Conservation (phyloP, 30 jellyfish, hydroid and myxozoan genomes). For the Catostylus mosaicus region DNA sequence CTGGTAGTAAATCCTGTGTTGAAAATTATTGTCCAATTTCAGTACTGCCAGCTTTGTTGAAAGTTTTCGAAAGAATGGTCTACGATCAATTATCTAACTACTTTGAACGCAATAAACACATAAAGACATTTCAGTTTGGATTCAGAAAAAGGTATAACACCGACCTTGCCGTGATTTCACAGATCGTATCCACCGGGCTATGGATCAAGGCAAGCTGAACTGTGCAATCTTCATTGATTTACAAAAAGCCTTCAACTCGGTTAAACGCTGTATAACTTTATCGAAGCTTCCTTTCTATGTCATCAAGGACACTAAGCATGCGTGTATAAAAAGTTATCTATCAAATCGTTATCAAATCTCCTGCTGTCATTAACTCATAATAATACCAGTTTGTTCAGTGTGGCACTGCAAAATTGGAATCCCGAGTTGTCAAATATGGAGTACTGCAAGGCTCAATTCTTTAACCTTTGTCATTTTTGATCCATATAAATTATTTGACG, state of each 20-base stretch:
- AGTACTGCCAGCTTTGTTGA: slow-evolving; percentile 59
- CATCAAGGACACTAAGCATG: too few relatives aligned
- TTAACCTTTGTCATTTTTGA: slow-evolving; percentile 55
- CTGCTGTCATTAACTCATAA: too few relatives aligned
- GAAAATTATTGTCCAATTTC: slow-evolving; percentile 62
- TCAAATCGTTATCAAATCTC: too few relatives aligned
- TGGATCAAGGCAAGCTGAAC: slow-evolving; percentile 18
- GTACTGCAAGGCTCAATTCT: slow-evolving; percentile 70
- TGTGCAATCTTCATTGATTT: not conserved
- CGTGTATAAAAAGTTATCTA: too few relatives aligned
- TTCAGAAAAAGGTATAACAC: slow-evolving; percentile 62
- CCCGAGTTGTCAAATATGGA: slow-evolving; percentile 36
- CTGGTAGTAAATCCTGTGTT: slow-evolving; percentile 26
- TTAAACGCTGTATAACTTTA: not conserved
- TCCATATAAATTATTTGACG: slow-evolving; percentile 16
- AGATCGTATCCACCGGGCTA: slow-evolving; percentile 42
- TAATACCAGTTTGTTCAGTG: slow-evolving; percentile 54
- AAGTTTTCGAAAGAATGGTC: slow-evolving; percentile 54
- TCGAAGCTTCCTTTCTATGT: not conserved
- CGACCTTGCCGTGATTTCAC: slow-evolving; percentile 52
- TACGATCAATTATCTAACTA: slow-evolving; percentile 46
- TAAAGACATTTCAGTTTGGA: slow-evolving; percentile 58
- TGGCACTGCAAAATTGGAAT: too few relatives aligned
- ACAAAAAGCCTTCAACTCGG: not conserved
- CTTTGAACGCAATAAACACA: slow-evolving; percentile 27